phyloP scores from a whole-genome alignment of 2,888 invertebrate genomes.

The Gastrophysa polygoni region DNA sequence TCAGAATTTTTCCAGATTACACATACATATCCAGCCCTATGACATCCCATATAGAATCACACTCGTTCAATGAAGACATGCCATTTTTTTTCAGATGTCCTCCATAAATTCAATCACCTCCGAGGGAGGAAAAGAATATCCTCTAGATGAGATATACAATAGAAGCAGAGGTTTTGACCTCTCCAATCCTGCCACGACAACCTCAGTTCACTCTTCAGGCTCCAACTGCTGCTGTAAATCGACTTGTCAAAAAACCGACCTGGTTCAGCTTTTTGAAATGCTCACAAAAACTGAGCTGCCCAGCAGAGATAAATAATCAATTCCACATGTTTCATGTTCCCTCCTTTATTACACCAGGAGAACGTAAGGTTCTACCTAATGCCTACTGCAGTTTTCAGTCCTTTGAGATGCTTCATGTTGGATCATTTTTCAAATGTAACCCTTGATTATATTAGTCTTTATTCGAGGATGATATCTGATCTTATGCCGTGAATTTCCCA shows the following conservation, averaged over 20 bases:
- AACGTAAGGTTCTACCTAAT: too few relatives aligned
- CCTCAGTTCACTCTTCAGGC: conserved; percentile 35
- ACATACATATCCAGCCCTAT: too few relatives aligned
- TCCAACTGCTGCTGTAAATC: conserved; percentile 28
- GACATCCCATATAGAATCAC: too few relatives aligned
- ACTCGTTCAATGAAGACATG: background rate
- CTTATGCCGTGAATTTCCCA: too few relatives aligned
- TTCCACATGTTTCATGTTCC: too few relatives aligned
- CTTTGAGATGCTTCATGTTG: too few relatives aligned
- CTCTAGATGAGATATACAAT: conserved; percentile 35
- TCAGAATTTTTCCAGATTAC: too few relatives aligned
- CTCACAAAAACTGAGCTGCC: conserved; percentile 18
- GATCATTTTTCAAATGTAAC: too few relatives aligned
- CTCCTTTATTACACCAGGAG: too few relatives aligned
- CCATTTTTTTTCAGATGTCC: conserved; percentile 32
- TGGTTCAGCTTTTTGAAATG: conserved; percentile 17
- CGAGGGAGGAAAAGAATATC: conserved; percentile 15
- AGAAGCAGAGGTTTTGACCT: conserved; percentile 18
- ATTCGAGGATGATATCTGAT: too few relatives aligned
- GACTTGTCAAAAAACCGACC: conserved; percentile 2
- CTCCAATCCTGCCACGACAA: conserved; percentile 29
- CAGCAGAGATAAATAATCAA: conserved; percentile 9
- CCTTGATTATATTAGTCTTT: too few relatives aligned
- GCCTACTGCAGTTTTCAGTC: too few relatives aligned
- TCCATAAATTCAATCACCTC: conserved; percentile 35